phyloP scores from a whole-genome alignment of 2,888 invertebrate species.

The Ptilodon capucinus region DNA sequence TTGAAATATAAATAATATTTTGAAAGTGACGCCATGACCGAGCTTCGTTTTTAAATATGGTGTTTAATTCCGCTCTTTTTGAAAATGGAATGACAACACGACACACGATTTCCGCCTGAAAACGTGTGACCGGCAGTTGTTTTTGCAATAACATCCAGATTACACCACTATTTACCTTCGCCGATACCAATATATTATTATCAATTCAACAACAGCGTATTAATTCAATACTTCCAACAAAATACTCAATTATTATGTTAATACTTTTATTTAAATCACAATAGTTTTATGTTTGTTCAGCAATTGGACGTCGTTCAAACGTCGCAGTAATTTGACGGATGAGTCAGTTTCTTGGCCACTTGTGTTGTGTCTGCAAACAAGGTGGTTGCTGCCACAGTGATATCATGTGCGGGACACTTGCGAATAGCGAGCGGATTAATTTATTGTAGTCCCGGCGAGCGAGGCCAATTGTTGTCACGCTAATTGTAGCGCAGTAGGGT shows the following conservation, averaged over 20 bases:
- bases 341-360: constrained; percentile 20
- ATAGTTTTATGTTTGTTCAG: constrained; percentile 19
- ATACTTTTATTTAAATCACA: constrained; percentile 19
- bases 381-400: constrained; percentile 27
- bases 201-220: background rate
- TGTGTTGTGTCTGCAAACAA: constrained; percentile 22
- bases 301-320: constrained; percentile 15
- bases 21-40: no score
- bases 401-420: constrained; percentile 31
- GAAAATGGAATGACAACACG: no score
- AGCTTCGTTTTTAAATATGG: no score
- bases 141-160: background rate
- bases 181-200: background rate
- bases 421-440: constrained; percentile 12
- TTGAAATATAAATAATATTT: no score
- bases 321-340: constrained; percentile 16
- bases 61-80: no score
- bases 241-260: constrained; percentile 23
- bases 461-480: constrained; percentile 11
- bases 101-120: no score
- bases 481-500: background rate
- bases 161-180: no score
- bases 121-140: no score
- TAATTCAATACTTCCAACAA: constrained; percentile 12
- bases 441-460: constrained; percentile 20